Evolutionary conservation across 2,888 invertebrate genomes (phyloP).

Genomic region (Meteorus colon): DNA sequence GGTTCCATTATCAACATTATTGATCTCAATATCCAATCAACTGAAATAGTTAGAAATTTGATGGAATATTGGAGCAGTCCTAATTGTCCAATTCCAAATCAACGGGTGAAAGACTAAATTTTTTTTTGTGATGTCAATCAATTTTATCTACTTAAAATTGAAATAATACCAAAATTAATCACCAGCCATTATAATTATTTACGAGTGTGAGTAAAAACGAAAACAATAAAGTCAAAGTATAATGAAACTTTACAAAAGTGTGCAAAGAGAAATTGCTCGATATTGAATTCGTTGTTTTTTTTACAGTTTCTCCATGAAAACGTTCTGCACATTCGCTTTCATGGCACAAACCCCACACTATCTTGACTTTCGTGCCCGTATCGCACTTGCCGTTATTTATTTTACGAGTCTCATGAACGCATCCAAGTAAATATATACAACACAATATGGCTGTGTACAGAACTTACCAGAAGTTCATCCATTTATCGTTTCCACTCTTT

Average conservation of each 20-base stretch:
- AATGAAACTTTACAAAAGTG: slow-evolving; percentile 32
- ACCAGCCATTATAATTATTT: not conserved
- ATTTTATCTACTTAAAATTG: too few relatives aligned
- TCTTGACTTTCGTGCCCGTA: slow-evolving; percentile 38
- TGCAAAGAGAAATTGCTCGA: slow-evolving; percentile 45
- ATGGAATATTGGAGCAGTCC: too few relatives aligned
- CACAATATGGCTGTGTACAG: not conserved
- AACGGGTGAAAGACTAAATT: too few relatives aligned
- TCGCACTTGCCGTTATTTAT: slow-evolving; percentile 47
- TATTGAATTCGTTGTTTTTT: slow-evolving; percentile 73
- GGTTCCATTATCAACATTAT: too few relatives aligned
- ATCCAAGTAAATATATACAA: slow-evolving; percentile 9
- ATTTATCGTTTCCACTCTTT: slow-evolving; percentile 27
- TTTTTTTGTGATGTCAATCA: too few relatives aligned
- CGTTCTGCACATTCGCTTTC: slow-evolving; percentile 28
- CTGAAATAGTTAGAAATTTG: too few relatives aligned
- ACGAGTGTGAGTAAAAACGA: slow-evolving; percentile 45
- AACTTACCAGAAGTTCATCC: not conserved
- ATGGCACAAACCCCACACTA: slow-evolving; percentile 14
- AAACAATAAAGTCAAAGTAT: slow-evolving; percentile 34
- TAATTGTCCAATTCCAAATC: too few relatives aligned
- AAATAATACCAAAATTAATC: too few relatives aligned
- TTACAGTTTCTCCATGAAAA: slow-evolving; percentile 63
- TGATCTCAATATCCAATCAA: too few relatives aligned
- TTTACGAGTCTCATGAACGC: slow-evolving; percentile 39